A percentile compares a stretch with the other conserved stretches of the same genome.
Conservation (phyloP, 2,888 invertebrate species). For the Pheosia tremula region DNA sequence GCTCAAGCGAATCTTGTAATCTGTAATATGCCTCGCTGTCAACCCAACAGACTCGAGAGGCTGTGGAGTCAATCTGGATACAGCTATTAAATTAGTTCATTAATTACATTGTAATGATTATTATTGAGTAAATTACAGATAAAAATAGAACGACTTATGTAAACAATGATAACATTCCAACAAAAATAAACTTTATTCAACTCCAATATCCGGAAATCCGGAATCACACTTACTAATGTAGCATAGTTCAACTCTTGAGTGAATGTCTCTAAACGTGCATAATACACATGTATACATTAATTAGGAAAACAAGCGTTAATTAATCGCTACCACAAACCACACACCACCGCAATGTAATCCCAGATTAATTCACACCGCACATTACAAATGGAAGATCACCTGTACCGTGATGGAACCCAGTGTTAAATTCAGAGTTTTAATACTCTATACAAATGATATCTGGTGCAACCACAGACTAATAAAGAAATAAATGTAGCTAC, state of each 20-base stretch:
- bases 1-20: no score
- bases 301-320: background rate
- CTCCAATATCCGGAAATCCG: background rate
- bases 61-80: no score
- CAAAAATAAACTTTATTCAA: constrained; percentile 2
- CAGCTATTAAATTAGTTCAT: background rate
- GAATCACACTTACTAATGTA: background rate
- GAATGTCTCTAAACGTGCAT: background rate
- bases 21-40: no score
- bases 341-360: background rate
- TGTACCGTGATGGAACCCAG: background rate
- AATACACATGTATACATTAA: background rate
- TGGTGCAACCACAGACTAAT: background rate
- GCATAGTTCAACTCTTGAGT: background rate
- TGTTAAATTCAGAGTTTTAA: background rate
- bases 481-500: no score
- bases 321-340: background rate
- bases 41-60: no score
- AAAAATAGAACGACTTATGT: background rate
- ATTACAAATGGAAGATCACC: background rate
- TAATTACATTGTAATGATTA: background rate
- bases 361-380: background rate
- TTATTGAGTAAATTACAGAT: background rate
- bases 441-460: background rate
- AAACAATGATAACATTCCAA: constrained; percentile 1